Percentiles rank a stretch among this genome's conserved stretches.
Conservation (phyloP, 2,888 invertebrate species). For the Heteropelma amictum region DNA sequence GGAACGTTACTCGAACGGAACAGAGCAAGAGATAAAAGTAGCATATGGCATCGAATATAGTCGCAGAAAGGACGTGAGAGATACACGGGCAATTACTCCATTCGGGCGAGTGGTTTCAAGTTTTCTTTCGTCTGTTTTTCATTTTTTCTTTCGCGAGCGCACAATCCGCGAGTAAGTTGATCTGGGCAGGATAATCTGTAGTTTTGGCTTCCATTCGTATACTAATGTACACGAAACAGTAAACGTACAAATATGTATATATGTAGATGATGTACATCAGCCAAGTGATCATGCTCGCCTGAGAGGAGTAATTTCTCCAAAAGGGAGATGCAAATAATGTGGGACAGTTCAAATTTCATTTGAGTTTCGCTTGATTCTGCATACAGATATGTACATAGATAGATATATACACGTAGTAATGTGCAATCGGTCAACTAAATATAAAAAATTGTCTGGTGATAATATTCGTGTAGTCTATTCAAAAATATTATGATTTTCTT, state of each 20-base stretch:
- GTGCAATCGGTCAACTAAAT: too few relatives aligned
- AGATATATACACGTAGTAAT: too few relatives aligned
- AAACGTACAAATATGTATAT: not conserved
- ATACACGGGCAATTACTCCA: constrained; percentile 56
- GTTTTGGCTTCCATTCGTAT: not conserved
- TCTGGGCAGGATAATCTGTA: not conserved
- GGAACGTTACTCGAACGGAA: too few relatives aligned
- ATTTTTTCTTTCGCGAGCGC: constrained; percentile 2
- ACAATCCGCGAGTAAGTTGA: not conserved
- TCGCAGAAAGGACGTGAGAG: constrained; percentile 20
- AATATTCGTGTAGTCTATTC: too few relatives aligned
- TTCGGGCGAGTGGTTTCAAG: constrained; percentile 55
- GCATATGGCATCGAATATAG: not conserved
- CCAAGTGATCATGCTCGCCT: constrained; percentile 30
- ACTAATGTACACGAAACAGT: too few relatives aligned
- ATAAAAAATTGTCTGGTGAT: too few relatives aligned
- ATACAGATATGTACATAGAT: too few relatives aligned
- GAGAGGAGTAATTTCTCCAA: constrained; percentile 33
- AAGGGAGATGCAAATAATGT: not conserved
- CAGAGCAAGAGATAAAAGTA: too few relatives aligned
- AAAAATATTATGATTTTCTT: not conserved
- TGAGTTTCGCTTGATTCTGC: not conserved
- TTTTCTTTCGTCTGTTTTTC: constrained; percentile 38
- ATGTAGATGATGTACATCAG: too few relatives aligned
- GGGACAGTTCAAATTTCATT: not conserved